Conservation (phyloP, 2,113 vertebrate species). For the Anthoscopus minutus region DNA sequence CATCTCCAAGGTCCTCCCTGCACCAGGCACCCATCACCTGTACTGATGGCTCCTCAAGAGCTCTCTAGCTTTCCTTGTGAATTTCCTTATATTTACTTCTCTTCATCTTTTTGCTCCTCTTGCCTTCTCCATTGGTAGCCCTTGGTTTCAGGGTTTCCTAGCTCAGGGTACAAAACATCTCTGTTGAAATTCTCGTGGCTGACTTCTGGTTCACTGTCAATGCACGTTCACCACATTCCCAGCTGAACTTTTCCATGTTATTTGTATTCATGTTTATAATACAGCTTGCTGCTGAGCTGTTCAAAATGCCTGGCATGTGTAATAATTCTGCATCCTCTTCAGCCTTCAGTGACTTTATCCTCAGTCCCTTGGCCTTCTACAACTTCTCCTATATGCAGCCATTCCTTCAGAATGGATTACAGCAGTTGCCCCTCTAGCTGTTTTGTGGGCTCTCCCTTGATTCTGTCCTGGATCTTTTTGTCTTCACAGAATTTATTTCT, state of each 20-base stretch:
- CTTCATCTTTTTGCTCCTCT: background rate
- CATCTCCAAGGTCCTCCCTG: background rate
- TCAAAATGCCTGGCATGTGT: accelerated
- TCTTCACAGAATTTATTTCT: background rate
- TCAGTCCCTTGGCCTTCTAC: background rate
- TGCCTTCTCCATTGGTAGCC: background rate
- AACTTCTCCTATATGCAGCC: background rate
- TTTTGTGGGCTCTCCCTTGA: background rate
- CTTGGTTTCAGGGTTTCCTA: background rate
- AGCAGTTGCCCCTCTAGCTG: background rate
- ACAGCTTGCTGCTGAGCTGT: background rate
- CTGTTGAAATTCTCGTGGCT: background rate
- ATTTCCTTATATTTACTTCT: background rate
- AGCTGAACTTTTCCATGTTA: background rate
- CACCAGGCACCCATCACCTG: too few relatives aligned
- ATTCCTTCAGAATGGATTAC: background rate
- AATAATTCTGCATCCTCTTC: background rate
- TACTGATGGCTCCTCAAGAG: background rate
- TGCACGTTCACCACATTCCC: background rate
- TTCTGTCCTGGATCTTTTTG: background rate
- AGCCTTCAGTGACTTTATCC: background rate
- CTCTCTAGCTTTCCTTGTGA: background rate
- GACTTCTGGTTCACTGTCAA: background rate
- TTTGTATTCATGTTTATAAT: background rate
- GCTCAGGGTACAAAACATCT: background rate